A percentile compares a stretch with the other conserved stretches of the same genome.
Conservation (phyloP, 2,113 vertebrate genomes). For the Suricata suricatta region DNA sequence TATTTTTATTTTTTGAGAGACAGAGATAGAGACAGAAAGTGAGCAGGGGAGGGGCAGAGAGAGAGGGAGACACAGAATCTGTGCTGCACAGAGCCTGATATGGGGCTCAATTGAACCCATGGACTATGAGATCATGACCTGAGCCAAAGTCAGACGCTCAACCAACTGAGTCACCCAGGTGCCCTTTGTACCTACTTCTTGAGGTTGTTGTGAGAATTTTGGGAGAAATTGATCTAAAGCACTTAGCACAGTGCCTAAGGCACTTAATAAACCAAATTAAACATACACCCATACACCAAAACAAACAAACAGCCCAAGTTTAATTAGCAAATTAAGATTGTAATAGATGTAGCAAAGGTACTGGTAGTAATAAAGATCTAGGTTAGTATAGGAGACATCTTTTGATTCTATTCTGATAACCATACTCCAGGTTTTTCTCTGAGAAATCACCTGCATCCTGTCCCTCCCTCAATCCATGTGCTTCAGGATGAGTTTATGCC, state of each 20-base stretch:
- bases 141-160: no score
- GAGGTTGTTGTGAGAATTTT: neutral
- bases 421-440: neutral
- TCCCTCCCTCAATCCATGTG: neutral
- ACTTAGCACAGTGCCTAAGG: neutral
- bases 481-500: neutral
- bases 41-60: no score
- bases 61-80: no score
- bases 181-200: neutral
- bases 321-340: neutral
- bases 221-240: neutral
- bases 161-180: no score
- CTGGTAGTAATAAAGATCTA: neutral
- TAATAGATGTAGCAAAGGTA: no score
- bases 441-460: neutral
- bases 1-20: no score
- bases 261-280: neutral
- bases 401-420: neutral
- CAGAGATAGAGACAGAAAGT: no score
- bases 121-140: no score
- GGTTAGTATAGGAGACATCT: neutral
- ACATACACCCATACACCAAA: neutral
- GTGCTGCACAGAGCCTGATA: no score
- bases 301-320: neutral
- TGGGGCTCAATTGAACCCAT: no score